These are phyloP conservation scores for Drosophila kepulauana DNA, from an alignment of 1,140 invertebrate species.

Conservation along the genomic window DNA sequence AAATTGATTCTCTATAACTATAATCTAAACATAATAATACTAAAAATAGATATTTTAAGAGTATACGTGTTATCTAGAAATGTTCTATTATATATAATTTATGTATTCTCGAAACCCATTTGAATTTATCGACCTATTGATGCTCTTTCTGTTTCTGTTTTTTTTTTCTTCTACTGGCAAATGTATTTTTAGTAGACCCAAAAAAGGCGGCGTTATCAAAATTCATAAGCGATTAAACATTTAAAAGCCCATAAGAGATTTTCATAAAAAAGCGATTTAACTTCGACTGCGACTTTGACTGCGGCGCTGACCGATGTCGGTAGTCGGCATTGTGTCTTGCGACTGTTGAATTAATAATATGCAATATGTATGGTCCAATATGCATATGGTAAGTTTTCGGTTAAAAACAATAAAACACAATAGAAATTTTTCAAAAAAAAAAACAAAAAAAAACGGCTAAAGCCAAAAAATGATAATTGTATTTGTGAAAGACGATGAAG, in stretches of 20 bases:
- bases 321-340: constrained; percentile 34
- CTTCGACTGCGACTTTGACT: constrained; percentile 69
- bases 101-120: background rate
- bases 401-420: constrained; percentile 70
- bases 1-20: too few relatives aligned
- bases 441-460: constrained; percentile 23
- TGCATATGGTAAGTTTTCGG: constrained; percentile 20
- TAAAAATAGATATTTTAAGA: background rate
- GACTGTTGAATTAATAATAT: constrained; percentile 60
- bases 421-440: constrained; percentile 63
- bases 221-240: constrained; percentile 83
- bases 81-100: constrained; percentile 4
- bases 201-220: constrained; percentile 63
- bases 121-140: constrained; percentile 17
- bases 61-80: too few relatives aligned
- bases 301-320: constrained; percentile 49
- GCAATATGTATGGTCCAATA: constrained; percentile 31
- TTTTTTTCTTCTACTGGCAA: constrained; percentile 17
- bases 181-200: constrained; percentile 46
- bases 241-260: constrained; percentile 83
- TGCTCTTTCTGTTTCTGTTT: constrained; percentile 8
- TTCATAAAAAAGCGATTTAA: constrained; percentile 82
- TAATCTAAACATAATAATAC: too few relatives aligned
- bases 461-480: constrained; percentile 70
- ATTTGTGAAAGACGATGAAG: constrained; percentile 57